Evolutionary conservation across 2,113 vertebrate genomes (phyloP).

Genomic region (Nanorana parkeri): DNA sequence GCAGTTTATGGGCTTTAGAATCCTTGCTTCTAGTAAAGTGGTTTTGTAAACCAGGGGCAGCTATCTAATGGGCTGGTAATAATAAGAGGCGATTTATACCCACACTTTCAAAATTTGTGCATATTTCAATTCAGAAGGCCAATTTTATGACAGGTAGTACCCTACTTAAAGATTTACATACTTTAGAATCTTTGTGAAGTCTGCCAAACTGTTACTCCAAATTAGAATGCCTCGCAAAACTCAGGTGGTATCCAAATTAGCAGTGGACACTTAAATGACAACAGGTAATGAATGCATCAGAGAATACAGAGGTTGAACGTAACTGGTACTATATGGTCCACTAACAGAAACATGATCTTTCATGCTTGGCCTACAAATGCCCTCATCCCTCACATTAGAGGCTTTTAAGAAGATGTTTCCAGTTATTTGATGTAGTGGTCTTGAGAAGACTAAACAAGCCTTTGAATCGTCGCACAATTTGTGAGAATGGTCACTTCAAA

Average conservation of each 20-base stretch:
- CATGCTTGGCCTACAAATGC: slow-evolving; percentile 69
- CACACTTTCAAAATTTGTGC: too few species aligned
- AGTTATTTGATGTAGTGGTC: slow-evolving; percentile 92
- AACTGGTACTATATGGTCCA: slow-evolving; percentile 65
- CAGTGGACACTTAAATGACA: not conserved
- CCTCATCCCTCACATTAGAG: slow-evolving; percentile 71
- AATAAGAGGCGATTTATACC: too few species aligned
- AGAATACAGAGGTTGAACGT: not conserved
- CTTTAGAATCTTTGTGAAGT: too few species aligned
- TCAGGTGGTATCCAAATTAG: not conserved
- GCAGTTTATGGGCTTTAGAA: too few species aligned
- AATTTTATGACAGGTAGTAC: too few species aligned
- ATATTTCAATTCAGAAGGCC: too few species aligned
- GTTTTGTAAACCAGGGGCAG: too few species aligned
- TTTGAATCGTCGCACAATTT: slow-evolving; percentile 78
- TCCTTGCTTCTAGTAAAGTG: too few species aligned
- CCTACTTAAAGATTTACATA: too few species aligned
- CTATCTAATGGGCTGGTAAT: too few species aligned
- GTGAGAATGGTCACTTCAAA: slow-evolving; percentile 39
- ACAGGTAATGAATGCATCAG: not conserved
- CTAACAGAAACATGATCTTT: slow-evolving; percentile 75
- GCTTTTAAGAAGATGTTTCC: slow-evolving; percentile 74
- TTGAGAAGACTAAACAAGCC: slow-evolving; percentile 78
- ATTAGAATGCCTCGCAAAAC: too few species aligned
- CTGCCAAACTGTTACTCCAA: too few species aligned